Evolutionary conservation across 2,113 vertebrate genomes (phyloP).

Genomic region (Catharus fuscescens): DNA sequence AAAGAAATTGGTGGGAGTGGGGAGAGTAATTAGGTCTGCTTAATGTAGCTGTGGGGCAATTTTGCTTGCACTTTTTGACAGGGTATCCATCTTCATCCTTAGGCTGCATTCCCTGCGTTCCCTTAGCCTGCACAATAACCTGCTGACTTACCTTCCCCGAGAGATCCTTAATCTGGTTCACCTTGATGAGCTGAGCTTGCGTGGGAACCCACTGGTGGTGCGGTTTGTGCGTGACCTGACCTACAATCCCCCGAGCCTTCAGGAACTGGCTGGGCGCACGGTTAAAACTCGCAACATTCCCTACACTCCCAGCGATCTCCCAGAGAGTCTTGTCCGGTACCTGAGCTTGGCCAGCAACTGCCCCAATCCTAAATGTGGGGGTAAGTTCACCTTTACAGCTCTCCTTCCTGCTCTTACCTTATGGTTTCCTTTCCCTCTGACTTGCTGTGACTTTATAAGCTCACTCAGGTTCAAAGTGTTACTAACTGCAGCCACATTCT

Average conservation of each 20-base stretch:
- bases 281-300: conserved; percentile 75
- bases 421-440: neutral
- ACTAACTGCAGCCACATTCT: neutral
- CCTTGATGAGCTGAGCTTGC: conserved; percentile 93
- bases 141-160: conserved; percentile 93
- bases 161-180: conserved; percentile 94
- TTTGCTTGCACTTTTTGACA: neutral
- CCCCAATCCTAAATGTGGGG: conserved; percentile 95
- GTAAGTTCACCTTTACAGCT: conserved; percentile 69
- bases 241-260: conserved; percentile 78
- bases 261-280: conserved; percentile 79
- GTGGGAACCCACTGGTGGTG: conserved; percentile 94
- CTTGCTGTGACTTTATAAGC: neutral
- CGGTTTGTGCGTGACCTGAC: conserved; percentile 81
- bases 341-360: conserved; percentile 95
- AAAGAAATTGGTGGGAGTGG: neutral
- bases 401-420: neutral
- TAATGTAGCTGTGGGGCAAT: neutral
- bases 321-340: conserved; percentile 85
- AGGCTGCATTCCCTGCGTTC: conserved; percentile 94
- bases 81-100: neutral
- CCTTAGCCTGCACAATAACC: conserved; percentile 96
- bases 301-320: conserved; percentile 84
- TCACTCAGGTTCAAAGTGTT: neutral
- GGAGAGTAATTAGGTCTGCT: neutral